Conservation (phyloP, 2,888 invertebrate genomes). For the Camptogramma bilineatum region DNA sequence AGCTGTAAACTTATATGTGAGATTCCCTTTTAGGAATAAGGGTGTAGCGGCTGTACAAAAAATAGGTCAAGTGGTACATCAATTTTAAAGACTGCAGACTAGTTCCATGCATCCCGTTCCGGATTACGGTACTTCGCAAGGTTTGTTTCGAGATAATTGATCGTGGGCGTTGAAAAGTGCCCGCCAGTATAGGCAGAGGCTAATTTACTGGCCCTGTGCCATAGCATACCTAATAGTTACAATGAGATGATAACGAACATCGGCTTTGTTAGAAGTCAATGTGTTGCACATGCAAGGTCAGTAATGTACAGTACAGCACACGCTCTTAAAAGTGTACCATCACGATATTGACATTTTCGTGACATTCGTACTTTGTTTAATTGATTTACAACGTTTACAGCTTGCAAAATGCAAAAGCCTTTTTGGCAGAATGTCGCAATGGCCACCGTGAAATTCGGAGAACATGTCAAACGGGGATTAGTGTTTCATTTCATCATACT, state of each 20-base stretch:
- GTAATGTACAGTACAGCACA: conserved; percentile 49
- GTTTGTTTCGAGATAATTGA: conserved; percentile 54
- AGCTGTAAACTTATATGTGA: not conserved
- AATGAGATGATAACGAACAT: conserved; percentile 51
- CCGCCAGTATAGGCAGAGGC: conserved; percentile 46
- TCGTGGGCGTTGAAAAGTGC: conserved; percentile 63
- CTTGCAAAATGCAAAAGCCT: conserved; percentile 27
- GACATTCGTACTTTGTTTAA: conserved; percentile 39
- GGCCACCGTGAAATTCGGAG: conserved; percentile 32
- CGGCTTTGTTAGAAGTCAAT: conserved; percentile 55
- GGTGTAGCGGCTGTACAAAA: not conserved
- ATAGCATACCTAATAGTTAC: conserved; percentile 9
- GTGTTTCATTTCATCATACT: conserved; percentile 16
- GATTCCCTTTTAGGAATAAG: not conserved
- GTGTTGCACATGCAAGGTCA: conserved; percentile 63
- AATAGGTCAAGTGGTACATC: conserved; percentile 39
- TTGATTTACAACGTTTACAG: conserved; percentile 46
- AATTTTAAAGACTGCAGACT: conserved; percentile 35
- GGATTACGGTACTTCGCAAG: conserved; percentile 39
- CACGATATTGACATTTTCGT: conserved; percentile 60
- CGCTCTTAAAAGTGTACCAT: conserved; percentile 53
- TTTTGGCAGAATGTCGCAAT: conserved; percentile 29
- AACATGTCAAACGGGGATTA: conserved; percentile 18
- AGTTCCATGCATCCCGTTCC: conserved; percentile 39
- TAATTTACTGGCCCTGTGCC: conserved; percentile 62